phyloP scores from a whole-genome alignment of 2,113 vertebrate species.

The Pelvicachromis taeniatus region DNA sequence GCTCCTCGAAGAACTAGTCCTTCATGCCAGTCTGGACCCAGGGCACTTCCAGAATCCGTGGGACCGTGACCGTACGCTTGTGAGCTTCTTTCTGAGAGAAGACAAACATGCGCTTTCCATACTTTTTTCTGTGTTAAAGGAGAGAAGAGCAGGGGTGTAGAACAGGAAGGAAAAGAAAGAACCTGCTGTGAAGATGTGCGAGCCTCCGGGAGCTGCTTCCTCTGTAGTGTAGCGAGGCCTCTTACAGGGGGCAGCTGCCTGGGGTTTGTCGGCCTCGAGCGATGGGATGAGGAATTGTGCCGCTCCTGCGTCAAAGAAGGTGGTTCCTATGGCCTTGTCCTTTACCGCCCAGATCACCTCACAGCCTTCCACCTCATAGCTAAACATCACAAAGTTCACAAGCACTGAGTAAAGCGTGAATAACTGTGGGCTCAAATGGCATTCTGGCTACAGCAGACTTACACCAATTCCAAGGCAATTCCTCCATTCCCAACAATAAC shows the following conservation, averaged over 20 bases:
- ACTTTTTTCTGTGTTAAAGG: not conserved
- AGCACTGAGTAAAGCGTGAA: not conserved
- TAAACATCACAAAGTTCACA: not conserved
- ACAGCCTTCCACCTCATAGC: constrained; percentile 88
- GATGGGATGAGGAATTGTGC: constrained; percentile 90
- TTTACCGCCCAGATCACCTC: constrained; percentile 96
- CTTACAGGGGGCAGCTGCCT: constrained; percentile 72
- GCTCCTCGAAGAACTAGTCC: constrained; percentile 83
- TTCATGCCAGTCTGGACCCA: constrained; percentile 94
- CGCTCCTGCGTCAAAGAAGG: constrained; percentile 93
- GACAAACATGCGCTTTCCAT: not conserved
- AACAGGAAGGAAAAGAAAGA: not conserved
- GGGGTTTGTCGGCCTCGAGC: constrained; percentile 70
- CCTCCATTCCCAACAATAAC: constrained; percentile 92
- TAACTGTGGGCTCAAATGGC: not conserved
- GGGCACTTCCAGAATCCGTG: constrained; percentile 80
- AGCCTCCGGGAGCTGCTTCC: not conserved
- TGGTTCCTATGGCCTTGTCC: constrained; percentile 93
- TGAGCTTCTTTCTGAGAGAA: constrained; percentile 53
- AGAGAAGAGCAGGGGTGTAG: not conserved
- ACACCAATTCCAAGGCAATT: constrained; percentile 95
- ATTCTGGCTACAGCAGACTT: constrained; percentile 55
- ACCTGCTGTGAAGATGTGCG: constrained; percentile 68
- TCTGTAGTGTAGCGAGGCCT: constrained; percentile 84
- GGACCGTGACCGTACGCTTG: constrained; percentile 12